phyloP scores from a whole-genome alignment of 2,797 vertebrate species.

The Erethizon dorsatum region DNA sequence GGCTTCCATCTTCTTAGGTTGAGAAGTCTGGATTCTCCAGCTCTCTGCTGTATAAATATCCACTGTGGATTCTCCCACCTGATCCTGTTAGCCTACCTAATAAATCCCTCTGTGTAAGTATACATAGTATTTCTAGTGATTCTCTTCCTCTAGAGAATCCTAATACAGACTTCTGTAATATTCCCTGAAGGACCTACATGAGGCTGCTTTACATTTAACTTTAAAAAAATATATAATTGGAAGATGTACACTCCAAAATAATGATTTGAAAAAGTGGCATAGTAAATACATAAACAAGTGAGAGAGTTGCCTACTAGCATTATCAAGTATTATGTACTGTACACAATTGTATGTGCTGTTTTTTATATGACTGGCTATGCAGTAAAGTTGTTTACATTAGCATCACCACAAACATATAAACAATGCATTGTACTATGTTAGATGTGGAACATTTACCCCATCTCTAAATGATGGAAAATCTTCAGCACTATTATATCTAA shows the following conservation, averaged over 20 bases:
- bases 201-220: not conserved
- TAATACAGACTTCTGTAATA: not conserved
- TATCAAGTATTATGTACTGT: not conserved
- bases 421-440: not conserved
- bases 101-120: not conserved
- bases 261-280: not conserved
- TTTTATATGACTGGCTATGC: not conserved
- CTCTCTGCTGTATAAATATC: not conserved
- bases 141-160: not conserved
- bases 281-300: not conserved
- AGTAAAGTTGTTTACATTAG: not conserved
- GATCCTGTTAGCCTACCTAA: not conserved
- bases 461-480: not conserved
- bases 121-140: not conserved
- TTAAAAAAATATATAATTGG: not conserved
- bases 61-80: not conserved
- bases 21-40: not conserved
- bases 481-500: not conserved
- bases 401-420: not conserved
- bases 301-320: not conserved
- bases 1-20: not conserved
- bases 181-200: not conserved
- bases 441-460: not conserved
- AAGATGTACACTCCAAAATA: not conserved
- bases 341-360: not conserved